Base-by-base conservation (phyloP, 2,113 vertebrate genomes). In the Elachura formosa region DNA sequence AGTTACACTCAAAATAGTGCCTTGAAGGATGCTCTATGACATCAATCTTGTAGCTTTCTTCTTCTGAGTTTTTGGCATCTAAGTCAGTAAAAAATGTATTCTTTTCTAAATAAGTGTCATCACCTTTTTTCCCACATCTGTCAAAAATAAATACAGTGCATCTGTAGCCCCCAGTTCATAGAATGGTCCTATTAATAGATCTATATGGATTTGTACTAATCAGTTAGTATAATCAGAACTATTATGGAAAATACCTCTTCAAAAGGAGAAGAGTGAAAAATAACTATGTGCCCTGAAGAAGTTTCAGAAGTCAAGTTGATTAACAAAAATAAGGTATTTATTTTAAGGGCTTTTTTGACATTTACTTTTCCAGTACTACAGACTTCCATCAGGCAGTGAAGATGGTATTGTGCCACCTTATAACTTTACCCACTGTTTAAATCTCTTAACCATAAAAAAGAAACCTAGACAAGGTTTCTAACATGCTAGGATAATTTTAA, bases 41-140 rank as follows among this genome's bases (percentile, higher is more conserved):
- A 95, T 78, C 79, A 72, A 64, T 83, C 74, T 90, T 97, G 95
- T 48, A 96, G 75, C 52, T 97, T 96, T 85, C 96, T 97, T 85
- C 95, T 93, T 93, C 92, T 97, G 63, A 97, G 87, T 45, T 96
- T 97, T 93, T 96, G 46, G 68, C 64, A 61, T 87, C 81, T 75
- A 97, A 59, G 73, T 97, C 95, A 94, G 90, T 73, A 67, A 97
- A 90, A 97, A 96, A 58, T 56, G 29, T 94, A 36, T 85, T 93
- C 33, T 95, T 98, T 89, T 95, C 92, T 18, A 88, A 51, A 95
- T 95, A 97, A 52, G 79, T 90, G 62, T 82, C 58, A 88, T 83
- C 77, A 28, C 74, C 61, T 96, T 93, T 97, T 91, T 66, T 14
- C 81, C 92, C 48, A 95, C 75, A 64, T 68, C 87, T 97, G 64